Conservation (phyloP, 2,797 vertebrate species). For the Trachops cirrhosus region DNA sequence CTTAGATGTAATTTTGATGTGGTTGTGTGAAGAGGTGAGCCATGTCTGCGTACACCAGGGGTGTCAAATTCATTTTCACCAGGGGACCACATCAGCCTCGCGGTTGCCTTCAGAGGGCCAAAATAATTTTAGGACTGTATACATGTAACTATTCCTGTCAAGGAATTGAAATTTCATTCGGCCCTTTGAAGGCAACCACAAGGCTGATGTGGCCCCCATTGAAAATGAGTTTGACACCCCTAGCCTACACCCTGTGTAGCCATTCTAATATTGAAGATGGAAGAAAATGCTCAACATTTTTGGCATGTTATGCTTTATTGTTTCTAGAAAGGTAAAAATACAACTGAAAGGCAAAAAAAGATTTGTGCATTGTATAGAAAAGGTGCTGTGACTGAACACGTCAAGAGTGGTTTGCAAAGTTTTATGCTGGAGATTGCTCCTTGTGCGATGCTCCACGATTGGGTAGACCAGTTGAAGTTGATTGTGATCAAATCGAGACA, state of each 20-base stretch:
- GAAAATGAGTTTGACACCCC: too few relatives aligned
- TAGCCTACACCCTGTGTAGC: neutral
- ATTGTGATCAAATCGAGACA: neutral
- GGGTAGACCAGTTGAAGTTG: neutral
- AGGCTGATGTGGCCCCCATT: too few relatives aligned
- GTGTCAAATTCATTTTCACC: too few relatives aligned
- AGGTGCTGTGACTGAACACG: neutral
- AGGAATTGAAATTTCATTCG: too few relatives aligned
- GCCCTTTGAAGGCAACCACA: too few relatives aligned
- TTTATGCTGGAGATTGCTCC: neutral
- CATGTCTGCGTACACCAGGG: too few relatives aligned
- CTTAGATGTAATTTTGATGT: too few relatives aligned
- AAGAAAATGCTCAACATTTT: neutral
- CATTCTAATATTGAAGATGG: neutral
- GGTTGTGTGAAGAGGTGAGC: too few relatives aligned
- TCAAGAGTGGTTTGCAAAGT: neutral
- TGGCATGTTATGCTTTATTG: neutral
- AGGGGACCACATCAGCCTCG: too few relatives aligned
- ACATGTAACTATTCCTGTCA: too few relatives aligned
- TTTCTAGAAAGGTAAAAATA: neutral
- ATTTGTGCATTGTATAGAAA: neutral
- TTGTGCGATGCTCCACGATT: neutral
- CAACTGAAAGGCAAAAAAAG: neutral
- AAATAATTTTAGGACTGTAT: too few relatives aligned
- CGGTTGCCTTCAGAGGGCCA: too few relatives aligned